A percentile compares a stretch with the other conserved stretches of the same genome.
Conservation (phyloP, 2,888 invertebrate species). For the Proisotoma minuta region DNA sequence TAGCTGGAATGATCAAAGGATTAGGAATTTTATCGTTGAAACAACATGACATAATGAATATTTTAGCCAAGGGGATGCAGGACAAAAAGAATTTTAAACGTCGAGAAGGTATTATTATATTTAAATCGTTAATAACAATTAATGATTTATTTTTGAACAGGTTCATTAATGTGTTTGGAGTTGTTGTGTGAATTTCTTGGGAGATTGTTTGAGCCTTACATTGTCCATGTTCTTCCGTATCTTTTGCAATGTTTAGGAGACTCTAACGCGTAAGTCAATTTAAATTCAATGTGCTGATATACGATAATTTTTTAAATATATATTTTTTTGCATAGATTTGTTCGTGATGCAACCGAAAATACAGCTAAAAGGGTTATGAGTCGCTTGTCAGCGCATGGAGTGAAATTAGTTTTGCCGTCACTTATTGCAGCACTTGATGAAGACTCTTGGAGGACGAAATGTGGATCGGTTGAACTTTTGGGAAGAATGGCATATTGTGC, state of each 20-base stretch:
- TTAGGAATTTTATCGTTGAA: slow-evolving; percentile 92
- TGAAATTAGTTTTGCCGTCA: slow-evolving; percentile 92
- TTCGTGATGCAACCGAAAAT: slow-evolving; percentile 92
- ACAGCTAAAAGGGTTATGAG: slow-evolving; percentile 89
- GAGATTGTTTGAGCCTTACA: slow-evolving; percentile 95
- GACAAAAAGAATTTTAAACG: slow-evolving; percentile 94
- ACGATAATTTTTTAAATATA: not conserved
- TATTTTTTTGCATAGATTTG: slow-evolving; percentile 54
- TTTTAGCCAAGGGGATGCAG: slow-evolving; percentile 85
- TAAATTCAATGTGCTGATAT: not conserved
- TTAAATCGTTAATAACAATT: not conserved
- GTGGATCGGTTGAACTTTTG: slow-evolving; percentile 87
- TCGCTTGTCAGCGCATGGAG: slow-evolving; percentile 92
- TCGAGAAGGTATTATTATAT: slow-evolving; percentile 66
- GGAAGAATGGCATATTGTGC: slow-evolving; percentile 99
- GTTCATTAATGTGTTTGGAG: slow-evolving; percentile 94
- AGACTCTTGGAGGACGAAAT: slow-evolving; percentile 97
- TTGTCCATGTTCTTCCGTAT: slow-evolving; percentile 93
- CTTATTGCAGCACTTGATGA: slow-evolving; percentile 88
- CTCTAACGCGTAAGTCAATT: slow-evolving; percentile 71
- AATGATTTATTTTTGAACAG: slow-evolving; percentile 52
- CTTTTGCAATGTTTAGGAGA: slow-evolving; percentile 94
- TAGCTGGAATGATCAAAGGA: slow-evolving; percentile 92
- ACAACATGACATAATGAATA: slow-evolving; percentile 92
- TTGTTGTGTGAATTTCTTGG: slow-evolving; percentile 93